Conservation (phyloP, 2,113 vertebrate genomes). For the Pontoporia blainvillei region DNA sequence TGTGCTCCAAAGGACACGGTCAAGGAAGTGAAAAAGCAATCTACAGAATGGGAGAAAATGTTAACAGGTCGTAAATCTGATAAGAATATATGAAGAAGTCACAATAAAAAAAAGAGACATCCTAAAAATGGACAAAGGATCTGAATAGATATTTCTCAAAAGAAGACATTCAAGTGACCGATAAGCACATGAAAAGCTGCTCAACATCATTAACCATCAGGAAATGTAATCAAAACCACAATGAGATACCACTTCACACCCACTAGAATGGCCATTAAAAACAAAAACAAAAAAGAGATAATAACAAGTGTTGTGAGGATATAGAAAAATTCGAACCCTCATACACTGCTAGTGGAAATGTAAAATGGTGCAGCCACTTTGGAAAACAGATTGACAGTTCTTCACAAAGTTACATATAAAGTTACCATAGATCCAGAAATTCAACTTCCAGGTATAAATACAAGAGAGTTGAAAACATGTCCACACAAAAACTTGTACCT, state of each 20-base stretch:
- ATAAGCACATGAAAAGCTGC: neutral
- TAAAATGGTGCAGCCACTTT: neutral
- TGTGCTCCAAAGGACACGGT: neutral
- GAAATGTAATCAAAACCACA: neutral
- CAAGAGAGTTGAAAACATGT: neutral
- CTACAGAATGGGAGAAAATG: neutral
- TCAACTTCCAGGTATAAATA: neutral
- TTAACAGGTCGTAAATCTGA: neutral
- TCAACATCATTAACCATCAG: neutral
- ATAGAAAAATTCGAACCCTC: neutral
- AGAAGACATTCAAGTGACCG: neutral
- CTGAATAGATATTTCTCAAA: neutral
- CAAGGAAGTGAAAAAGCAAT: neutral
- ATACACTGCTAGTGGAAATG: neutral
- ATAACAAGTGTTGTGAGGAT: neutral
- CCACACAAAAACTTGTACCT: neutral
- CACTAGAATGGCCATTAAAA: neutral
- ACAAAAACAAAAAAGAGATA: neutral
- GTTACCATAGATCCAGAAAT: neutral
- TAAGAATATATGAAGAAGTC: neutral
- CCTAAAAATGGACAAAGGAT: neutral
- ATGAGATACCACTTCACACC: neutral
- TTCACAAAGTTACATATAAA: neutral
- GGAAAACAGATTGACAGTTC: neutral
- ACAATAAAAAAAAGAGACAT: constrained; percentile 7